phyloP scores from a whole-genome alignment of 2,113 vertebrate genomes.

The Rhombomys opimus region DNA sequence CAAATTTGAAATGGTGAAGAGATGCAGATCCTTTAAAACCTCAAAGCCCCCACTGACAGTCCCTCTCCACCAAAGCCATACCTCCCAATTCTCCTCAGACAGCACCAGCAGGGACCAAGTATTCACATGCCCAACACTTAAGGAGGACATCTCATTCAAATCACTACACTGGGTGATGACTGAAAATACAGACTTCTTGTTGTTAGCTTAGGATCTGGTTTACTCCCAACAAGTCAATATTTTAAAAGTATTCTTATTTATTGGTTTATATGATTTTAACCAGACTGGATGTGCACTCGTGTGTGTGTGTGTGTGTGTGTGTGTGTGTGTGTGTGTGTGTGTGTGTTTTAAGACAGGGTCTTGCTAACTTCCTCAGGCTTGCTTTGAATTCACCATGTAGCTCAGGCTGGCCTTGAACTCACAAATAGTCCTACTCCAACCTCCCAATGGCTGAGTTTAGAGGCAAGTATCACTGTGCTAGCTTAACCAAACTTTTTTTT shows the following conservation, averaged over 20 bases:
- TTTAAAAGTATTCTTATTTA: background rate
- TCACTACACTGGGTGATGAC: background rate
- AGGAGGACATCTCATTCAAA: background rate
- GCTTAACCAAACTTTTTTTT: background rate
- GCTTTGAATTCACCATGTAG: background rate
- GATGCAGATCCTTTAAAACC: background rate
- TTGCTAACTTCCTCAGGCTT: background rate
- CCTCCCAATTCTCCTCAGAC: background rate
- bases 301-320: background rate
- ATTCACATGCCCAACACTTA: background rate
- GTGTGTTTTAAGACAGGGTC: background rate
- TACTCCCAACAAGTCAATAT: background rate
- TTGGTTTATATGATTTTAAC: background rate
- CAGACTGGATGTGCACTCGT: background rate
- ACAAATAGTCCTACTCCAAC: background rate
- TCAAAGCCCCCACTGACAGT: background rate
- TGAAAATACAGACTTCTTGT: background rate
- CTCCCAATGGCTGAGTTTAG: background rate
- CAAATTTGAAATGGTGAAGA: background rate
- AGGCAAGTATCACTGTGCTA: background rate
- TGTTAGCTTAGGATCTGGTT: conserved; percentile 13
- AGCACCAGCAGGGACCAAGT: background rate
- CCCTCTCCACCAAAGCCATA: background rate
- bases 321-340: background rate
- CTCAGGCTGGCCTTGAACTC: background rate